phyloP scores from a whole-genome alignment of 30 jellyfish, hydroid and myxozoan genomes.

The Aurelia coerulea region DNA sequence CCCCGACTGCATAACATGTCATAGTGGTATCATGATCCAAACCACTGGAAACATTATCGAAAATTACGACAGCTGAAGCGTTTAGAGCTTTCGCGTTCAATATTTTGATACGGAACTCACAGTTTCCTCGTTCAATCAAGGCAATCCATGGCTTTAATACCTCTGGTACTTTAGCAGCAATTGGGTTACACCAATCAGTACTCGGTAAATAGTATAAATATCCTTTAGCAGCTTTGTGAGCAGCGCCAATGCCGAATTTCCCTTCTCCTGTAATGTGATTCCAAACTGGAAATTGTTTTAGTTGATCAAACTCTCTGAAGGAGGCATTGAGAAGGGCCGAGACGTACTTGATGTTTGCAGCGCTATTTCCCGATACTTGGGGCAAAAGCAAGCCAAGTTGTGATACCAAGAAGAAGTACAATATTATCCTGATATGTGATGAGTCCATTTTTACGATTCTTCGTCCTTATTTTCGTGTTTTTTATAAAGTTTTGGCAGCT shows the following conservation, averaged over 20 bases:
- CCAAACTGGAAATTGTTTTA: constrained; percentile 18
- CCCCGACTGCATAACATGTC: constrained; percentile 48
- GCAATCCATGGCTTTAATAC: constrained; percentile 84
- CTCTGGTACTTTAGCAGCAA: not conserved
- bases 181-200: constrained; percentile 67
- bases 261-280: constrained; percentile 51
- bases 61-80: constrained; percentile 92
- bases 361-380: constrained; percentile 3
- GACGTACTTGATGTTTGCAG: not conserved
- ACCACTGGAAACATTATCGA: constrained; percentile 43
- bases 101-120: constrained; percentile 63
- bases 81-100: constrained; percentile 68
- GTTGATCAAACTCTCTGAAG: constrained; percentile 33
- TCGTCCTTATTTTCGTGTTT: not conserved
- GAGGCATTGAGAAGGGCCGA: constrained; percentile 69
- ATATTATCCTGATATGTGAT: not conserved
- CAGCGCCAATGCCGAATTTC: constrained; percentile 63
- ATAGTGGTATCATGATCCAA: not conserved
- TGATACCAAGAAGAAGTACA: not conserved
- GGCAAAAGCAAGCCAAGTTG: not conserved
- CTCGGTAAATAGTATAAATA: constrained; percentile 19
- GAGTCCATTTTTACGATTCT: not conserved
- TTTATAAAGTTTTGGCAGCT: not conserved
- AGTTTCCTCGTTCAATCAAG: constrained; percentile 80
- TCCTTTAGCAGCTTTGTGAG: constrained; percentile 45